Conservation (phyloP, 2,888 invertebrate genomes). For the Mythimna loreyi region DNA sequence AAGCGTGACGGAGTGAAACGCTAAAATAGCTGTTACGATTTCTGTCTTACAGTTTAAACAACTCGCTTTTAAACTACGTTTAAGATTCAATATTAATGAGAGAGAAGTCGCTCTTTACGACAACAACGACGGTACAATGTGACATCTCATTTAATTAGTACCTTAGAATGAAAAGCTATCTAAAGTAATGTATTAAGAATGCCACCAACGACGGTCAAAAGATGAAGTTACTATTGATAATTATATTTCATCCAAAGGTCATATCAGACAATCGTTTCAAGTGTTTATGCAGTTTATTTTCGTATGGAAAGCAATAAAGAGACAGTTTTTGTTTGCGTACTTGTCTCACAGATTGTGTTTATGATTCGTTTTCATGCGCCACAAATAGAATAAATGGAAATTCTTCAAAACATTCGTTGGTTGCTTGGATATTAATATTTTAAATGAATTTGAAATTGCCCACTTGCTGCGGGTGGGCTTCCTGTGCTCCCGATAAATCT, state of each 20-base stretch:
- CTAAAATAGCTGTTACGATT: constrained; percentile 35
- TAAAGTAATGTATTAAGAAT: constrained; percentile 25
- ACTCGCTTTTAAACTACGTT: constrained; percentile 22
- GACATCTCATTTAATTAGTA: constrained; percentile 22
- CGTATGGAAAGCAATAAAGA: constrained; percentile 47
- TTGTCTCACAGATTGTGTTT: constrained; percentile 47
- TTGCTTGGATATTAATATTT: constrained; percentile 31
- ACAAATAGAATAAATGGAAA: constrained; percentile 46
- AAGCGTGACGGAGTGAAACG: constrained; percentile 34
- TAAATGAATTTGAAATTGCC: constrained; percentile 35
- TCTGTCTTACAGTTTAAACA: constrained; percentile 36
- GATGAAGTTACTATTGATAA: constrained; percentile 16
- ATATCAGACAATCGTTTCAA: constrained; percentile 30
- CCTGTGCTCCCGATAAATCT: constrained; percentile 22
- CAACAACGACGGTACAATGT: constrained; percentile 10
- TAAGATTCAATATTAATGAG: constrained; percentile 15
- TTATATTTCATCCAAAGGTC: constrained; percentile 45
- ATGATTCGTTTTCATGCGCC: constrained; percentile 37
- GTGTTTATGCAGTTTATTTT: constrained; percentile 53
- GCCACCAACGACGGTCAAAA: constrained; percentile 25
- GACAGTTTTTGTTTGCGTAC: constrained; percentile 48
- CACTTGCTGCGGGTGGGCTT: constrained; percentile 26
- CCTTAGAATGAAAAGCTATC: constrained; percentile 22
- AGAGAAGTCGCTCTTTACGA: neutral
- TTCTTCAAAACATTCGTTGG: constrained; percentile 25